These are phyloP conservation scores for Coregonus suidteri DNA, from an alignment of 2,797 vertebrate genomes.

Conservation along the genomic window DNA sequence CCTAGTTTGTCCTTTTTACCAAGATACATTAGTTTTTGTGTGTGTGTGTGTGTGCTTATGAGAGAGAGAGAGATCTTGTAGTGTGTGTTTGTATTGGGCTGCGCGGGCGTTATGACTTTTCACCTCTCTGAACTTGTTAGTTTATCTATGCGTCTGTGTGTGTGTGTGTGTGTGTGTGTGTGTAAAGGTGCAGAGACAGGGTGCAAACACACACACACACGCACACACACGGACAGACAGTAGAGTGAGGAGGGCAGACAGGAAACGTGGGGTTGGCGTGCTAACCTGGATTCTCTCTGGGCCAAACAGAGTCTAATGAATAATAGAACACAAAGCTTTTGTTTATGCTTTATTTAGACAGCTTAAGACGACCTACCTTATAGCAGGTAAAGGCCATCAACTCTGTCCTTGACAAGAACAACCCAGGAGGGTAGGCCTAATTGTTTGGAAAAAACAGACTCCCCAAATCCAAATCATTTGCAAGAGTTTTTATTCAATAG, in stretches of 20 bases:
- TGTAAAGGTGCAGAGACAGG: not conserved
- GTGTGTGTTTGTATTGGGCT: not conserved
- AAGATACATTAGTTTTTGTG: not conserved
- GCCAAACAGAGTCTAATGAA: not conserved
- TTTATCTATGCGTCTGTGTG: not conserved
- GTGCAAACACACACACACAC: not conserved
- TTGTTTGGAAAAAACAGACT: too few species aligned
- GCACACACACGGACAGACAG: not conserved
- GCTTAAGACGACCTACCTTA: not conserved
- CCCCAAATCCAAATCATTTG: too few species aligned
- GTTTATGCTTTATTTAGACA: conserved; percentile 2
- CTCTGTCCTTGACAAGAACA: not conserved
- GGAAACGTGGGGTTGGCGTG: not conserved
- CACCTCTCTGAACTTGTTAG: not conserved
- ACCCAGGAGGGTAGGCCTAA: not conserved
- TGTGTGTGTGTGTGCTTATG: not conserved
- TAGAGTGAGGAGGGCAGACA: not conserved
- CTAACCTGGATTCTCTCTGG: not conserved
- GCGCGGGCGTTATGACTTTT: not conserved
- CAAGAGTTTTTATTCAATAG: too few species aligned
- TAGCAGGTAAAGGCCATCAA: not conserved
- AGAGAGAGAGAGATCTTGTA: too few species aligned
- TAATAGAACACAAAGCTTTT: not conserved
- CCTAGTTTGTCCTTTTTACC: not conserved
- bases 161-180: not conserved